Evolutionary conservation across 2,797 vertebrate species (phyloP).

Genomic region (Myoxocephalus aenaeus): DNA sequence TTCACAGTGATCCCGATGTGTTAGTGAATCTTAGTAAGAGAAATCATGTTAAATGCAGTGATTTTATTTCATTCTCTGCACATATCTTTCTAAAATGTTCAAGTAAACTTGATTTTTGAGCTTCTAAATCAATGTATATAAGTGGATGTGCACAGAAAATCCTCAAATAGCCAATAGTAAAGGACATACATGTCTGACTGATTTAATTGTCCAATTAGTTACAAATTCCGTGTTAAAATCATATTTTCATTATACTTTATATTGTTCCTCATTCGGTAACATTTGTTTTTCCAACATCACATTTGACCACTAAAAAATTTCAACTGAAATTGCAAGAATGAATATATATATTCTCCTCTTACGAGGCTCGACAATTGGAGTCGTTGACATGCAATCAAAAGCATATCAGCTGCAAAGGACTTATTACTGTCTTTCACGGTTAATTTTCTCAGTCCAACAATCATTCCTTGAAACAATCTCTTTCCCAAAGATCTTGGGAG

Average conservation of each 20-base stretch:
- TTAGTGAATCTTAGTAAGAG: conserved; percentile 56
- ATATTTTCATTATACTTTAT: background rate
- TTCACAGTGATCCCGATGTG: conserved; percentile 38
- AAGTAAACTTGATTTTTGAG: conserved; percentile 22
- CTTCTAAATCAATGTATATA: conserved; percentile 33
- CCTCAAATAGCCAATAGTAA: background rate
- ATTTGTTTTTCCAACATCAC: background rate
- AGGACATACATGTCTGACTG: background rate
- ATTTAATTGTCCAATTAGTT: background rate
- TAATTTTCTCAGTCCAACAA: conserved; percentile 12
- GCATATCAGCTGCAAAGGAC: background rate
- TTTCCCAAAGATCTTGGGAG: conserved; percentile 33
- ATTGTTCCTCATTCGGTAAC: background rate
- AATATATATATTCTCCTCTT: background rate
- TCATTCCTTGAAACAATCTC: conserved; percentile 57
- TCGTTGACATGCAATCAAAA: conserved; percentile 19
- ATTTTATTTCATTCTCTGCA: conserved; percentile 54
- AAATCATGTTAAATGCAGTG: conserved; percentile 38
- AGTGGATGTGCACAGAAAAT: conserved; percentile 10
- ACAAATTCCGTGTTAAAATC: background rate
- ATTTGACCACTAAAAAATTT: background rate
- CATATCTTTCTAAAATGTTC: conserved; percentile 34
- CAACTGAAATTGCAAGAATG: background rate
- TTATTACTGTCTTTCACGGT: background rate
- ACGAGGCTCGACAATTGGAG: background rate